Percentiles rank a stretch among this genome's conserved stretches.
These are phyloP conservation scores for Anthrax anthrax DNA, from an alignment of 2,888 invertebrate genomes.

Conservation along the genomic window DNA sequence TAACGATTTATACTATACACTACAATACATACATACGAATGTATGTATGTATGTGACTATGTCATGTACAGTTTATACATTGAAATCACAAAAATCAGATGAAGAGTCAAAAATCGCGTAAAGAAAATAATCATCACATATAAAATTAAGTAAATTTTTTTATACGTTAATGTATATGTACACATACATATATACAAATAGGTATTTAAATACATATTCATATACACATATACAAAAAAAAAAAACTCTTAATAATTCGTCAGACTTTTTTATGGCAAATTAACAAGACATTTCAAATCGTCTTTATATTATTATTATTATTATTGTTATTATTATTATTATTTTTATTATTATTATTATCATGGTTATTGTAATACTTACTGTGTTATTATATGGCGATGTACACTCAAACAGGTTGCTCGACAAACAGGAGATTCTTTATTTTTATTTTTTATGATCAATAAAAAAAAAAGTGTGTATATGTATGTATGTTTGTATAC, in stretches of 20 bases:
- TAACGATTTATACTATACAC: too few species aligned
- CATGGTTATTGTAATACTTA: not conserved
- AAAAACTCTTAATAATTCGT: not conserved
- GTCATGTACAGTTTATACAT: too few species aligned
- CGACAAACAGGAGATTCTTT: conserved; percentile 7
- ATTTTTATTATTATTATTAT: not conserved
- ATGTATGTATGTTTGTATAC: too few species aligned
- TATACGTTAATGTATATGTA: too few species aligned
- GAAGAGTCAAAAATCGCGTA: not conserved
- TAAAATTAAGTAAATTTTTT: too few species aligned
- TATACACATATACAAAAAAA: not conserved
- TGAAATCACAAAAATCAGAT: not conserved
- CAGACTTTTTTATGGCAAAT: conserved; percentile 13
- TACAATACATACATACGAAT: too few species aligned
- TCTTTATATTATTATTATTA: conserved; percentile 9
- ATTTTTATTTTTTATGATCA: conserved; percentile 14
- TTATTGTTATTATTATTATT: conserved; percentile 5
- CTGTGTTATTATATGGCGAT: conserved; percentile 2
- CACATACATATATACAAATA: too few species aligned
- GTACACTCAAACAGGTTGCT: conserved; percentile 14
- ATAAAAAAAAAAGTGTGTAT: conserved; percentile 12
- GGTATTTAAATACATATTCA: not conserved
- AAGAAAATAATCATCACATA: not conserved
- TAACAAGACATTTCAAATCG: conserved; percentile 16
- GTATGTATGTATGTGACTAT: too few species aligned